Base-by-base conservation (phyloP, 37 sponge, comb jelly and placozoan species). In the Crambe crambe region DNA sequence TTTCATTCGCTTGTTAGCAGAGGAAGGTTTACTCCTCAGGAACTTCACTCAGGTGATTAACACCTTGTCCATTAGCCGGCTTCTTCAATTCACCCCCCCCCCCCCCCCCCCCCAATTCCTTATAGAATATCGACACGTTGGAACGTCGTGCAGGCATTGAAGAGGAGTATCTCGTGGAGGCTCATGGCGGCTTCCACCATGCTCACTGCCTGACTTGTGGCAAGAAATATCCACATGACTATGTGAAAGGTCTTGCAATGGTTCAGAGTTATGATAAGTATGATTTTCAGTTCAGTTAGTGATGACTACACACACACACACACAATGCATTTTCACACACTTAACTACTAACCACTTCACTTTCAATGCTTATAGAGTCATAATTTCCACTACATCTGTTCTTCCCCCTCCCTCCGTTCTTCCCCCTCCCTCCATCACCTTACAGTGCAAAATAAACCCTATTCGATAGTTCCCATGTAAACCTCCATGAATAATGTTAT, bases 81-180 rank as follows among this genome's bases (percentile, higher is more conserved):
- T 12, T 2, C 59, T 18, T 12, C 59, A 3, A 26, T 26, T 58
- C 59, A 18, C 15, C 15, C 54, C 25, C 59, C 21, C 59, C 25
- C 59, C 59, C 59, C 25, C 25, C 4, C 59, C 3, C 59, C 25
- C 20, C n/a, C 3, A 23, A 21, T 65, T 1, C 10, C 68, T 5
- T 26, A 58, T 73, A 98, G 92, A 98, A 98, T 65, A 95, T 98
- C 73, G 99, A 98, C 86, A 90, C 90, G 29, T 75, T 98, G 73
- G 99, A 98, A 82, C 72, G 95, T 2, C 35, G 91, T 15, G 96
- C 94, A 60, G 99, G 96, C 18, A 30, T 98, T 1, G 41, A 77
- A 25, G 80, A 21, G 1, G 88, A 95, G 31, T 42, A 73, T 3
- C 66, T 95, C 38, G 92, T 98, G 15, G 99, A 98, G 79, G 96